Evolutionary conservation across 35 echinoderm and acorn worm species (phyloP).

Genomic region (Hemicentrotus pulcherrimus): DNA sequence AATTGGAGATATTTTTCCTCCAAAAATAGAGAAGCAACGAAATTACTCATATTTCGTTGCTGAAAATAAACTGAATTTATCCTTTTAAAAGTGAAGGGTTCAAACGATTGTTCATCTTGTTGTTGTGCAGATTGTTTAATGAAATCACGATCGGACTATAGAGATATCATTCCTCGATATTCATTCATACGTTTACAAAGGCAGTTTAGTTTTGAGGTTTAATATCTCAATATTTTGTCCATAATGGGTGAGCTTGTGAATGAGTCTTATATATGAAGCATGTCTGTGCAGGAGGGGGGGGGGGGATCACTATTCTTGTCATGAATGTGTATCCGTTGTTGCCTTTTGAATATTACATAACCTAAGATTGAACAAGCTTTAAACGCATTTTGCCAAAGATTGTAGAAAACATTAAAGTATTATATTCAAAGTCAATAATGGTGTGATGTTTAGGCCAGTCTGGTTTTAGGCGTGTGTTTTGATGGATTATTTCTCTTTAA

Average conservation of each 20-base stretch:
- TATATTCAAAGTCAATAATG: background rate
- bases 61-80: too few relatives aligned
- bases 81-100: background rate
- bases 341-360: background rate
- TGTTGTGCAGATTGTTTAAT: background rate
- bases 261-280: too few relatives aligned
- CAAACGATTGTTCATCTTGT: background rate
- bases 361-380: conserved; percentile 12
- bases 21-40: background rate
- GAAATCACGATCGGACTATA: background rate
- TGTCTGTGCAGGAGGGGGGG: background rate
- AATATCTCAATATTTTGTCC: background rate
- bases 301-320: background rate
- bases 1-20: background rate
- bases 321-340: background rate
- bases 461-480: too few relatives aligned
- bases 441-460: background rate
- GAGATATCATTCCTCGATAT: background rate
- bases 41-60: too few relatives aligned
- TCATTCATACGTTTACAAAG: background rate
- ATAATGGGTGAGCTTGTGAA: background rate
- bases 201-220: background rate
- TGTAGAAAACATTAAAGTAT: background rate
- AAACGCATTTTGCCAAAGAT: conserved; percentile 3
- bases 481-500: background rate